These are phyloP conservation scores for Allacma fusca DNA, from an alignment of 2,888 invertebrate species.

Conservation along the genomic window DNA sequence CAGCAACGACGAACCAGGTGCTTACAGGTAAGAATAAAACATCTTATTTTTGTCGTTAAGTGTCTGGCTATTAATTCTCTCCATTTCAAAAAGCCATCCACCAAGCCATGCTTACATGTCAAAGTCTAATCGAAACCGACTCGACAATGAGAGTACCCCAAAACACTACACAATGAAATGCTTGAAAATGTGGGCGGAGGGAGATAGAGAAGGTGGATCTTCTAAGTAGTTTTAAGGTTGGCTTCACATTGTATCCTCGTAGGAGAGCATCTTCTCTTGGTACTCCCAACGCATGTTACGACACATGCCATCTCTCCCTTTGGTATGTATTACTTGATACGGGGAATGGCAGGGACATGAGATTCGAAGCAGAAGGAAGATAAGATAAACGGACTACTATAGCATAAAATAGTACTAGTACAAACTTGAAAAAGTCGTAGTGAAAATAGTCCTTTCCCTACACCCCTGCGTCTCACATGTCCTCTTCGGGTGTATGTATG, in stretches of 20 bases:
- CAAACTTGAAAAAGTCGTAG: background rate
- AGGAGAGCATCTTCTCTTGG: background rate
- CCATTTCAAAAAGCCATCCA: no score
- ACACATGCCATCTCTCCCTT: background rate
- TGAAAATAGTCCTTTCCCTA: no score
- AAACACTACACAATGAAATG: background rate
- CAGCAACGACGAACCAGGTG: background rate
- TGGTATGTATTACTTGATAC: background rate
- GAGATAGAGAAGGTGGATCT: slow-evolving; percentile 26
- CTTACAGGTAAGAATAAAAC: background rate
- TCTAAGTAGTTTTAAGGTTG: slow-evolving; percentile 25
- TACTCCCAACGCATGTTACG: background rate
- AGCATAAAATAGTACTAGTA: background rate
- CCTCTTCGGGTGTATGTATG: no score
- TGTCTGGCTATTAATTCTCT: no score
- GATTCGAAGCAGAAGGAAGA: slow-evolving; percentile 12
- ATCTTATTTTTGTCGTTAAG: background rate
- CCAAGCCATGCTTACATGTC: no score
- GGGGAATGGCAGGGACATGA: background rate
- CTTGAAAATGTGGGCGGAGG: background rate
- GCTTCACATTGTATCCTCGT: background rate
- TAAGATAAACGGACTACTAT: background rate
- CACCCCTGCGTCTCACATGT: no score
- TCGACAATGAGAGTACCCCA: background rate
- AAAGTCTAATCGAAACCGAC: no score